These are phyloP conservation scores for Meles meles DNA, from an alignment of 2,113 vertebrate genomes.

Conservation along the genomic window DNA sequence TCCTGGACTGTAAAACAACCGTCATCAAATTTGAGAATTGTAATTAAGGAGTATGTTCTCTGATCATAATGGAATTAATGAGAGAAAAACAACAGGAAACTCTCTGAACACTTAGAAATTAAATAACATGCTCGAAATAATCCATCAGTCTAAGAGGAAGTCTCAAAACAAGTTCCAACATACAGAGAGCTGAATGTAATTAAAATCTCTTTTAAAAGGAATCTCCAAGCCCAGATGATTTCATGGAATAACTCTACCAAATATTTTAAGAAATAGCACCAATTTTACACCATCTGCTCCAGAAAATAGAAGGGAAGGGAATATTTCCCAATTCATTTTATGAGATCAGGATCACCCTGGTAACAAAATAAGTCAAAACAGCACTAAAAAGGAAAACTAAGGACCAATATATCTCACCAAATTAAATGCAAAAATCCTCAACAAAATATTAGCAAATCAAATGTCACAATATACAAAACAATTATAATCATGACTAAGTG, in stretches of 20 bases:
- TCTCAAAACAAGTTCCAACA: background rate
- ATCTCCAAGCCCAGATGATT: background rate
- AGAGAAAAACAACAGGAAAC: background rate
- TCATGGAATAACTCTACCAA: background rate
- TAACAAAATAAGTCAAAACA: background rate
- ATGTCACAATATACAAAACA: background rate
- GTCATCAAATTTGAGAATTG: constrained; percentile 12
- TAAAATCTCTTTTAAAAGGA: background rate
- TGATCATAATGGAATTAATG: background rate
- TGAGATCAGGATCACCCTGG: background rate
- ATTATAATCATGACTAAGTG: background rate
- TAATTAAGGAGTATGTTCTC: background rate
- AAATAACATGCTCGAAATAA: background rate
- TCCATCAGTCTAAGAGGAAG: background rate
- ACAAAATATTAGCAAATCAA: background rate
- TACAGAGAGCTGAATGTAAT: background rate
- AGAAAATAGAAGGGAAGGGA: background rate
- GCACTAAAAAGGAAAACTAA: background rate
- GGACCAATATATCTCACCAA: background rate
- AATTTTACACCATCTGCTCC: constrained; percentile 17
- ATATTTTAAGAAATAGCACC: background rate
- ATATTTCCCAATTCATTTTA: background rate
- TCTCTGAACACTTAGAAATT: background rate
- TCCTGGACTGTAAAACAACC: background rate
- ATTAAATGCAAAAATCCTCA: constrained; percentile 7